These are phyloP conservation scores for Babylonia areolata DNA, from an alignment of 1,140 invertebrate species.

Conservation along the genomic window DNA sequence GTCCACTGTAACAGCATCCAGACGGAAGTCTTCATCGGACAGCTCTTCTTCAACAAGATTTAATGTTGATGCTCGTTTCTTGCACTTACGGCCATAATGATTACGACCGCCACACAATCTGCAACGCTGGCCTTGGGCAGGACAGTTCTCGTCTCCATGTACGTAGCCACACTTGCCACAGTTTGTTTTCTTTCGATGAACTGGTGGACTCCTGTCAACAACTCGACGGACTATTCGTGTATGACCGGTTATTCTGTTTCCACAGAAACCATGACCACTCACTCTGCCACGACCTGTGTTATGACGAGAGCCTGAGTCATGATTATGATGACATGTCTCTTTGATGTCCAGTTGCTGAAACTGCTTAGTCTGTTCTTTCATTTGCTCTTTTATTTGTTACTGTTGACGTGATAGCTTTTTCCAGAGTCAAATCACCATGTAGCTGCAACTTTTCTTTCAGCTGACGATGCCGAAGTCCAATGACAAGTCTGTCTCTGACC, in stretches of 20 bases:
- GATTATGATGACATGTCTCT: background rate
- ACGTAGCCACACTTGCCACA: slow-evolving; percentile 1
- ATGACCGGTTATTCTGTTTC: background rate
- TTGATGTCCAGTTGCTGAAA: background rate
- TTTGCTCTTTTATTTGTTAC: background rate
- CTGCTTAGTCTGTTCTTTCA: background rate
- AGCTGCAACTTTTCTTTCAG: background rate
- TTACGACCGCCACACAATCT: background rate
- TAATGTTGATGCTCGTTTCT: background rate
- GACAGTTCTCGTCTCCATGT: background rate
- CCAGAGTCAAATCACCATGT: background rate
- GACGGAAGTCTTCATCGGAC: background rate
- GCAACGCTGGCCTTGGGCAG: background rate
- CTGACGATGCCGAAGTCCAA: too few species aligned
- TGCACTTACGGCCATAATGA: background rate
- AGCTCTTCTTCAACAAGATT: background rate
- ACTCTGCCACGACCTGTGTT: background rate
- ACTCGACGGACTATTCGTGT: background rate
- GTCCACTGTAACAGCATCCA: background rate
- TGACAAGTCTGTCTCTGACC: too few species aligned
- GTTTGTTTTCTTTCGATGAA: background rate
- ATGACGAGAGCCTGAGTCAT: background rate
- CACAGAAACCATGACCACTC: background rate
- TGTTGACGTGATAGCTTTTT: background rate
- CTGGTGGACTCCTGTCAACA: background rate